Evolutionary conservation across 2,113 vertebrate genomes (phyloP), one percentile per base, ranked within the genome.

Genomic region (Nerophis ophidion): DNA sequence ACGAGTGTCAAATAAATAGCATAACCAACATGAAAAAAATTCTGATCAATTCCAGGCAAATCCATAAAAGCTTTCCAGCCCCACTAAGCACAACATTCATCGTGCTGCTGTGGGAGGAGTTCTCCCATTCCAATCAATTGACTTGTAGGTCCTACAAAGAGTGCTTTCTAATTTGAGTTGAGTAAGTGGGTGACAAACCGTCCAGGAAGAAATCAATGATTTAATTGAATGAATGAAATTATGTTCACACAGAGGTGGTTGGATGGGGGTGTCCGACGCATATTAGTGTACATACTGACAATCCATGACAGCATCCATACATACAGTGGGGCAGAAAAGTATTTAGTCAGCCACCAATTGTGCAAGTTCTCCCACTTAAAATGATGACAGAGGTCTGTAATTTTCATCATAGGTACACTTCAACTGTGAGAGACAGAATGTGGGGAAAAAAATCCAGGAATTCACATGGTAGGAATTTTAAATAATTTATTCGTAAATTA

Each of bases 171-270:
- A 89, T 88, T 84, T 88, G 82, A 87, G 81, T 83, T 80, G 81
- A 84, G 81, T 89, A 89, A 90, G 84, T 86, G 84, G 87, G 78
- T 86, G 83, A 89, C 86, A 88, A 89, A 88, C 81, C 82, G 86
- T 84, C 67, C 70, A 54, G 71, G 60, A 51, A 75, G 66, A 77
- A 88, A 89, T 88, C 87, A 88, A 88, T 88, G 74, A 80, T 35
- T 69, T 68, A 56, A 56, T 13, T 12, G 5, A 42, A 17, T 56
- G 36, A 56, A 42, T 42, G 60, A 77, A 84, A 81, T 84, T 76
- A 85, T 86, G 77, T 77, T 82, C 68, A 80, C 77, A 74, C 33
- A 48, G 59, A 48, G 54, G 35, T 61, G 61, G 56, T 34, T 16
- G 63, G 42, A 44, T 14, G 54, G 45, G 0, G 16, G 50, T 35